Evolutionary conservation across 2,797 vertebrate species (phyloP).

Genomic region (Ateles fusciceps): DNA sequence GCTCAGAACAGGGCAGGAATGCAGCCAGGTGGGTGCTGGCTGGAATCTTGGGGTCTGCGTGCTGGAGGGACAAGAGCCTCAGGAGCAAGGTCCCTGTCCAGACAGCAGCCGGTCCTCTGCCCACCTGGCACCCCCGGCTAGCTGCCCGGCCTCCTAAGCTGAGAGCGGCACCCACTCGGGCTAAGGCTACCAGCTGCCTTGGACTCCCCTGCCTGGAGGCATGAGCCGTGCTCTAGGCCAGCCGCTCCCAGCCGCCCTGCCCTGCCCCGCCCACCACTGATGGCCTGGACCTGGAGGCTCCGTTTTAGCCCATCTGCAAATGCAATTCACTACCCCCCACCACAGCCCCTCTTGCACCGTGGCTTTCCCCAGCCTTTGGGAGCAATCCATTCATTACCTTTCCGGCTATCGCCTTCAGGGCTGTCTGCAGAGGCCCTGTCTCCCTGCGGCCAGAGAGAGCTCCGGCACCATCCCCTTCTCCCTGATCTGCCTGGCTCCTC

Average conservation of each 20-base stretch:
- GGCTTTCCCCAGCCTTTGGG: neutral
- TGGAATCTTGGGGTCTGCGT: neutral
- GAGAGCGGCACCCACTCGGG: neutral
- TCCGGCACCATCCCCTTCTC: accelerated
- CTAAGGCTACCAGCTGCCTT: neutral
- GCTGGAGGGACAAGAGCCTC: neutral
- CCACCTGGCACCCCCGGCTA: neutral
- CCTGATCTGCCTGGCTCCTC: neutral
- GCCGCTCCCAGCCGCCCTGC: neutral
- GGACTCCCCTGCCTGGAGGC: accelerated
- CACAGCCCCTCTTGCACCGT: too few relatives aligned
- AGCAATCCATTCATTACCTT: too few relatives aligned
- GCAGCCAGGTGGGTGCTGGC: neutral
- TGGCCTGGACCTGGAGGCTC: too few relatives aligned
- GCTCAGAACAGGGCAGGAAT: accelerated
- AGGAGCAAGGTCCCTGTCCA: too few relatives aligned
- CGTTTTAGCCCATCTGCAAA: too few relatives aligned
- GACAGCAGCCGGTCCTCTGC: neutral
- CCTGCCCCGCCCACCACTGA: neutral
- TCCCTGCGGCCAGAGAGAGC: neutral
- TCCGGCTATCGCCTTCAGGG: neutral
- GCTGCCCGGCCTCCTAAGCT: neutral
- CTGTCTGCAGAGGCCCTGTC: neutral
- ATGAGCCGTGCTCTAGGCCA: accelerated
- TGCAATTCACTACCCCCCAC: too few relatives aligned